Conservation (phyloP, 1,140 invertebrate genomes). For the Heterodera schachtii region DNA sequence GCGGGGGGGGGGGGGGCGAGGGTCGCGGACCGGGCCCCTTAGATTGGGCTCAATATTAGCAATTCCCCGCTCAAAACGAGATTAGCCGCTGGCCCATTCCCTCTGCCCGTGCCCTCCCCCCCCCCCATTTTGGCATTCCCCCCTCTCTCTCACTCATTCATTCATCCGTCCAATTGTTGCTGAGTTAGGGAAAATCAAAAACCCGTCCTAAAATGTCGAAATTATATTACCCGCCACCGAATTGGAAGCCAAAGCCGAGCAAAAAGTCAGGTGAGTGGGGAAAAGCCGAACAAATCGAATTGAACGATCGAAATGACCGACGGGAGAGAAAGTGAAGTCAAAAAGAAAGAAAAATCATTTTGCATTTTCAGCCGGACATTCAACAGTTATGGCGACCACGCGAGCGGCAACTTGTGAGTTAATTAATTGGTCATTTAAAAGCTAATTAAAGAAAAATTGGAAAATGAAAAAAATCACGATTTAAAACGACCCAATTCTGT, state of each 20-base stretch:
- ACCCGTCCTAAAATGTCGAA: neutral
- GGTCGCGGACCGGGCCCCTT: neutral
- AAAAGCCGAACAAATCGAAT: neutral
- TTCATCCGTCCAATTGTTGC: neutral
- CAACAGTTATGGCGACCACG: slow-evolving; percentile 30
- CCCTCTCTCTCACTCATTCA: neutral
- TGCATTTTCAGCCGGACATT: neutral
- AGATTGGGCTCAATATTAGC: neutral
- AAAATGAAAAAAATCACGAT: neutral
- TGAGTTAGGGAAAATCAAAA: neutral
- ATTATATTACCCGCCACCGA: neutral
- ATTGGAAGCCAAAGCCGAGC: slow-evolving; percentile 12
- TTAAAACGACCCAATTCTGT: too few species aligned
- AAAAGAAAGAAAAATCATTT: neutral
- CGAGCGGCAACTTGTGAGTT: slow-evolving; percentile 39
- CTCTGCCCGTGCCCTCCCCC: too few species aligned
- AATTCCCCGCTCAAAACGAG: neutral
- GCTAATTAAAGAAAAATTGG: neutral
- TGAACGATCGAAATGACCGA: neutral
- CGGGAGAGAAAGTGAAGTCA: neutral
- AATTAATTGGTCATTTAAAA: neutral
- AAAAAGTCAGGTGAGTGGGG: slow-evolving; percentile 7
- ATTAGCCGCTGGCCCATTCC: neutral
- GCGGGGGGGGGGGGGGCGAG: too few species aligned
- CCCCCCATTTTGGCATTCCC: neutral